Percentiles rank a stretch among this genome's conserved stretches.
Conservation (phyloP, 2,888 invertebrate genomes). For the Habroteleia sp. region DNA sequence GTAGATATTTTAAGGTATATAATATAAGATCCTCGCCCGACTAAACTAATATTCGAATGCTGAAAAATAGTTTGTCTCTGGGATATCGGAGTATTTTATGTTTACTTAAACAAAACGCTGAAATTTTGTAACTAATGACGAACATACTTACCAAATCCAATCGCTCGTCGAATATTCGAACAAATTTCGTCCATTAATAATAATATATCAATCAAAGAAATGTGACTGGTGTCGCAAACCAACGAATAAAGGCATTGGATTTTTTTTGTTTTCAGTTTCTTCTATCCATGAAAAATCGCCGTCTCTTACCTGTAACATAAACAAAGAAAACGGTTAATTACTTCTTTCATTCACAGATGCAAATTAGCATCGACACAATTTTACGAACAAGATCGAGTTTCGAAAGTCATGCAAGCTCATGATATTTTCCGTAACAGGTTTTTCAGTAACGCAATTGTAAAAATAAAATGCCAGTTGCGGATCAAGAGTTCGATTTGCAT, state of each 20-base stretch:
- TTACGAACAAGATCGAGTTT: slow-evolving; percentile 22
- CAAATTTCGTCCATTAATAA: too few species aligned
- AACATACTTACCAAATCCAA: too few species aligned
- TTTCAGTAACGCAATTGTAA: slow-evolving; percentile 9
- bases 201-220: too few species aligned
- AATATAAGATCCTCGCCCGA: slow-evolving; percentile 17
- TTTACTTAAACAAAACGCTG: too few species aligned
- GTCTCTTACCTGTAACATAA: slow-evolving; percentile 28
- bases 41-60: slow-evolving; percentile 31
- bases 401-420: slow-evolving; percentile 27
- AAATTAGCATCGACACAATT: slow-evolving; percentile 2
- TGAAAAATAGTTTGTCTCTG: too few species aligned
- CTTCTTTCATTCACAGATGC: not conserved
- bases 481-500: slow-evolving; percentile 13
- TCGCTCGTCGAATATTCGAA: too few species aligned
- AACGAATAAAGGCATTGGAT: too few species aligned
- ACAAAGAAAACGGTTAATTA: slow-evolving; percentile 10
- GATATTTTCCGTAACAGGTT: slow-evolving; percentile 32
- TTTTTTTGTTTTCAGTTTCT: too few species aligned
- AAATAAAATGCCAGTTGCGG: slow-evolving; percentile 37
- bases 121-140: too few species aligned
- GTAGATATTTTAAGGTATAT: slow-evolving; percentile 52
- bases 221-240: too few species aligned
- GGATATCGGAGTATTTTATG: too few species aligned
- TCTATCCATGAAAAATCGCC: too few species aligned